Evolutionary conservation across 2,797 vertebrate genomes (phyloP), one percentile per base, ranked within the genome.

Genomic region (Petrocephalus sullivani): DNA sequence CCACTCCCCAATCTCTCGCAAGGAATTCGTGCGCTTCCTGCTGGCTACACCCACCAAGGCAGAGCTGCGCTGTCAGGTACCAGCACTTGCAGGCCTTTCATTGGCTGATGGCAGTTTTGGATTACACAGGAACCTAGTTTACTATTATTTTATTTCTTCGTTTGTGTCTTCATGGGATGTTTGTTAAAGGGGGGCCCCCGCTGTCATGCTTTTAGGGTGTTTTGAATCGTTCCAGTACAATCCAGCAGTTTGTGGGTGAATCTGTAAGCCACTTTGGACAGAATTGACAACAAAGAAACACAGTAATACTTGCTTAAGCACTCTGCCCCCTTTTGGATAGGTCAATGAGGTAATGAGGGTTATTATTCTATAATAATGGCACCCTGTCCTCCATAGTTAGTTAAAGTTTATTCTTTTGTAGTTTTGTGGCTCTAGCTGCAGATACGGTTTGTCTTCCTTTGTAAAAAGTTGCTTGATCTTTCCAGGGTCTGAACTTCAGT

Each of bases 41-140:
- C 95, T 99, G 87, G 97, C 98, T 1, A 99, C 98, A 0, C 98
- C 98, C 60, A 99, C 98, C 91, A 99, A 99, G 91, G 99, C 98
- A 0, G 98, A 99, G 94, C 96, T 99, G 60, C 97, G 98, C 88
- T 99, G 98, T 92, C 98, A 99, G 97, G 98, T 99, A 93, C 0
- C 95, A 95, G 92, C 95, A 95, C 94, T 28, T 8, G 28, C 19
- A 56, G 1, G 0, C 23, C 49, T 84, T 28, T 28, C 46, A 10
- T 84, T 84, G 49, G 8, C 56, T 46, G 23, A 19, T 51, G 9
- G 3, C n/a, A 2, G 33, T 12, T 81, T 16, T 21, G 19, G 1
- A 33, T 81, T 7, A 21, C 14, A 81, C 46, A 4, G 46, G 41
- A 19, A 51, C 7, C 9, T 41, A 1, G 46, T 82, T 23, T n/a